Base-by-base conservation (phyloP, 2,113 vertebrate genomes). In the Todiramphus saurophagus region DNA sequence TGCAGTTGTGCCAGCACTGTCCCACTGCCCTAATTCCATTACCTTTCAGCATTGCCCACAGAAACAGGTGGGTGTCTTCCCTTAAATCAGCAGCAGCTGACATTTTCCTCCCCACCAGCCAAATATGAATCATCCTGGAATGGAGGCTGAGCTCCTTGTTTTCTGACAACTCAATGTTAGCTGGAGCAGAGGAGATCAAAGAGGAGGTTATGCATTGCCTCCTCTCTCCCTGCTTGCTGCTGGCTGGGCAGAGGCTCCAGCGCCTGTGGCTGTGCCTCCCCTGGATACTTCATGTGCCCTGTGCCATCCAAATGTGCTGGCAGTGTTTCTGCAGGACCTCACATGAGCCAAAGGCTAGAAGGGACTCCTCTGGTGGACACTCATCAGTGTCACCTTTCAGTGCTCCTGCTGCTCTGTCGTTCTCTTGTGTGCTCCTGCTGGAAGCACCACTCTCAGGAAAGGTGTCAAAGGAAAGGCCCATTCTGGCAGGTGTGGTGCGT, bases 341-440 rank as follows among this genome's bases (percentile, higher is more conserved):
- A 1, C 16, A 11, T 1, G 1, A 62, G 56, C 25, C 21, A 56
- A 76, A 35, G 1, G 6, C 48, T 48, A 33, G 39, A 56, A 83
- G 4, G 9, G 37, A 39, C 51, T 68, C 31, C 30, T 16, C 23
- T 31, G 33, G 9, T 3, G 17, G 19, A 68, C 17, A 43, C 9
- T 27, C 53, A 11, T 58, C 35, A 31, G 53, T 31, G 53, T 18
- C 55, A 48, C 35, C 10, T 24, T 39, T 44, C 56, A 51, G 35
- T 2, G 37, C 20, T 68, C 37, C 21, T 0, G 0, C 10, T 62
- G 55, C 41, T 59, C 31, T n/a, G 11, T 55, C 1, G 0, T 13
- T 44, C 21, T 41, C 37, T 21, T 4, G 1, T 9, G 11, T 19
- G 43, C 59, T 76, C 7, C 3, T 50, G 19, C 55, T 43, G 31